Evolutionary conservation across 2,113 vertebrate species (phyloP).

Genomic region (Malurus alboscapulatus): DNA sequence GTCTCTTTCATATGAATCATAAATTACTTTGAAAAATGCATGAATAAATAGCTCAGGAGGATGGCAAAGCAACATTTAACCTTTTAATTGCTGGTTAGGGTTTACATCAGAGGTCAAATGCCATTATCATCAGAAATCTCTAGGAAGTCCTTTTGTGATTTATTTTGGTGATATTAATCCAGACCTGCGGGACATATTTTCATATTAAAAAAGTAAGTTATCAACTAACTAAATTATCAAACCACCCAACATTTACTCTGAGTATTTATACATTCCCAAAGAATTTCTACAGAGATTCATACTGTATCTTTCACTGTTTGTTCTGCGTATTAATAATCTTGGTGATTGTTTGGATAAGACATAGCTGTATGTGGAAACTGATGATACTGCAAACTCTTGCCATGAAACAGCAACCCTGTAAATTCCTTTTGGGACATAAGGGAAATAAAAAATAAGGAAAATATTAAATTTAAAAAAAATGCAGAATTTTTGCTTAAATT

Average conservation of each 20-base stretch:
- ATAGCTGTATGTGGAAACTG: neutral
- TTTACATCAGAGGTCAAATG: neutral
- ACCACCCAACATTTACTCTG: neutral
- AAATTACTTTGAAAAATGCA: slow-evolving; percentile 33
- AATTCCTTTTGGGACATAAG: neutral
- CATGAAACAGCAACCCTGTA: neutral
- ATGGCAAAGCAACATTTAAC: neutral
- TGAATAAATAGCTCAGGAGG: neutral
- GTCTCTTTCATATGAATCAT: slow-evolving; percentile 2
- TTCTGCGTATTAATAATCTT: neutral
- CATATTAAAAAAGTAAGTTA: neutral
- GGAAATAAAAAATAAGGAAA: too few species aligned
- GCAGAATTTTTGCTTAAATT: neutral
- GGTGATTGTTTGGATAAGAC: slow-evolving; percentile 19
- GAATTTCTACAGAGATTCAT: slow-evolving; percentile 7
- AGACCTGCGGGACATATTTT: neutral
- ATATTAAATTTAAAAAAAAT: neutral
- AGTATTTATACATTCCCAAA: slow-evolving; percentile 7
- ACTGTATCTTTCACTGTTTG: slow-evolving; percentile 14
- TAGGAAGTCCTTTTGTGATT: neutral
- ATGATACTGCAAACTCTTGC: neutral
- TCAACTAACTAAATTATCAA: neutral
- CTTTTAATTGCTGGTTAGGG: neutral
- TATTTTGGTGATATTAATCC: neutral
- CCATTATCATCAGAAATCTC: neutral